A percentile compares a stretch with the other conserved stretches of the same genome.
phyloP scores from a whole-genome alignment of 1,140 invertebrate genomes.

The Zaprionus inermis region DNA sequence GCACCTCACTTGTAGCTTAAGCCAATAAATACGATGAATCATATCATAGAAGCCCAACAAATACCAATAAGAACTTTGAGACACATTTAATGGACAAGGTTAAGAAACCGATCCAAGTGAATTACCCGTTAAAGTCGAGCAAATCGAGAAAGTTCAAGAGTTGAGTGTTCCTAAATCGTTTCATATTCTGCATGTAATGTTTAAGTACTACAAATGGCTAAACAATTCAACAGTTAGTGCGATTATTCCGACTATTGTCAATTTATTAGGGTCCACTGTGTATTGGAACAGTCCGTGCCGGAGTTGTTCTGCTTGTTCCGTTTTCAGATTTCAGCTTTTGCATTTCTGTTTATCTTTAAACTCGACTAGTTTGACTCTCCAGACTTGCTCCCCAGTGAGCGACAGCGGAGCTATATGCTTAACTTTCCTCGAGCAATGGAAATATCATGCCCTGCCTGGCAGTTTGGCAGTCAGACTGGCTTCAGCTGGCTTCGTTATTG shows the following conservation, averaged over 20 bases:
- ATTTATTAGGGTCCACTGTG: not conserved
- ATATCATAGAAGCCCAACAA: conserved; percentile 34
- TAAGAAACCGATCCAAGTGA: not conserved
- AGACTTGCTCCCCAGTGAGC: conserved; percentile 59
- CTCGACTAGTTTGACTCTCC: conserved; percentile 62
- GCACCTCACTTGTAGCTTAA: conserved; percentile 53
- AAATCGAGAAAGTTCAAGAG: not conserved
- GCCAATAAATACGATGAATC: conserved; percentile 55
- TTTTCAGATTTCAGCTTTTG: conserved; percentile 27
- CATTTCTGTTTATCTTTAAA: conserved; percentile 75
- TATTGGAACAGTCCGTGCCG: not conserved
- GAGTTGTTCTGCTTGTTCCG: no score
- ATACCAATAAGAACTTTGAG: conserved; percentile 25
- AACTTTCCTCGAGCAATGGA: conserved; percentile 47
- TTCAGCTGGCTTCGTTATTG: conserved; percentile 21
- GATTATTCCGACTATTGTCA: not conserved
- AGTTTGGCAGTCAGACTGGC: conserved; percentile 9
- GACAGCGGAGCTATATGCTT: conserved; percentile 55
- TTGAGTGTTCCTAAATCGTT: not conserved
- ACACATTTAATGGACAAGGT: not conserved
- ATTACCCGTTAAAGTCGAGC: not conserved
- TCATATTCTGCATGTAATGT: not conserved
- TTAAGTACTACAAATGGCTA: not conserved
- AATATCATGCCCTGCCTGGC: conserved; percentile 11
- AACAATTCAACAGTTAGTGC: not conserved